phyloP scores from a whole-genome alignment of 2,113 vertebrate genomes.

The Phalacrocorax pelagicus region DNA sequence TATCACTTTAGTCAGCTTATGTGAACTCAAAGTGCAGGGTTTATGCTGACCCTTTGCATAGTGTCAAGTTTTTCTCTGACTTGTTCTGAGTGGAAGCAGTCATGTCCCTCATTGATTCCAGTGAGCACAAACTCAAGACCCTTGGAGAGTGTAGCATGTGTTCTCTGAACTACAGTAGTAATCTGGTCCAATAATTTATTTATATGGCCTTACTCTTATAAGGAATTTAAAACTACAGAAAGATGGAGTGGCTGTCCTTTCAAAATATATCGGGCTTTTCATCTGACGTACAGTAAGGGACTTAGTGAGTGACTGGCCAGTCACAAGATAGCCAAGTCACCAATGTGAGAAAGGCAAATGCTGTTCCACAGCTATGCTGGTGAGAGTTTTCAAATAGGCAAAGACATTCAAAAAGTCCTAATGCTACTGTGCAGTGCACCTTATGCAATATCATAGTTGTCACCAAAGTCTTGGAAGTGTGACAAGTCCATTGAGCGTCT shows the following conservation, averaged over 20 bases:
- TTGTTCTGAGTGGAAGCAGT: not conserved
- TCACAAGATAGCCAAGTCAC: not conserved
- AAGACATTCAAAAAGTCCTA: not conserved
- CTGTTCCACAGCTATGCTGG: not conserved
- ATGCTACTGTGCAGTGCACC: not conserved
- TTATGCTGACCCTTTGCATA: slow-evolving; percentile 10
- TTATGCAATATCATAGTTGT: not conserved
- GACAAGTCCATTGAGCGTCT: not conserved
- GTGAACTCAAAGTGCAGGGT: not conserved
- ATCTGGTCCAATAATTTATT: not conserved
- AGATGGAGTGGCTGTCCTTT: not conserved
- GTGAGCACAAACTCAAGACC: not conserved
- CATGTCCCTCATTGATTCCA: not conserved
- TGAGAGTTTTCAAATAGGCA: not conserved
- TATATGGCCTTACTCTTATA: not conserved
- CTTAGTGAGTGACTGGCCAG: not conserved
- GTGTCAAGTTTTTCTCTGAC: not conserved
- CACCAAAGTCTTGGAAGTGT: not conserved
- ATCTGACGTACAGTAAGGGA: not conserved
- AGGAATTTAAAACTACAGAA: not conserved
- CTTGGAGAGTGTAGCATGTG: not conserved
- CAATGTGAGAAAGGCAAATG: not conserved
- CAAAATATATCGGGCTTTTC: not conserved
- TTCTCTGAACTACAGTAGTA: not conserved
- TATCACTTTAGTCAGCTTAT: slow-evolving; percentile 3